Base-by-base conservation (phyloP, 2,888 invertebrate species). In the Brenthis hecate region DNA sequence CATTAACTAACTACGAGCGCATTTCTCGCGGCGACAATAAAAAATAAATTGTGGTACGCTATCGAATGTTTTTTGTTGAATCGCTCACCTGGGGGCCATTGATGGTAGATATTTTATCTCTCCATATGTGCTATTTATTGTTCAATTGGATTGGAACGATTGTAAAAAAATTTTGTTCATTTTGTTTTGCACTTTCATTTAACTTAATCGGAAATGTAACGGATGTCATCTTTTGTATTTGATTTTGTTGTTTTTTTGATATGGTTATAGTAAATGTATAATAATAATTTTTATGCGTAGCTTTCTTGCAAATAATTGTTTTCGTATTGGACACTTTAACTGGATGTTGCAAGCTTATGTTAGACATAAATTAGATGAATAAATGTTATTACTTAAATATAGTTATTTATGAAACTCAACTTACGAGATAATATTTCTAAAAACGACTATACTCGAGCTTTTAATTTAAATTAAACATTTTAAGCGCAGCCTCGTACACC, bases 1-100 rank as follows among this genome's bases (percentile, higher is more conserved):
- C 80, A 80, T 79, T 81, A 79, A 80, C 77, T 77, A 77, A 77
- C 79, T 78, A 72, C 79, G 79, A 76, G 74, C 75, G 75, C 78
- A 78, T 79, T 78, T 77, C 80, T 78, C 73, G 76, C 72, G 73
- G 72, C 74, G 76, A 75, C 74, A 73, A 74, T 76, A 76, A 75
- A 77, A 74, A 77, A 74, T 70, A 73, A 75, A 74, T 72, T 61
- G 73, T 66, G 63, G 66, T 68, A 50, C 68, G 68, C 70, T 55
- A 69, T 71, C 73, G 69, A 56, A 67, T 32, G 68, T 66, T 70
- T 72, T 71, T 70, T 70, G 55, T 51, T 16, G 56, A 51, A 65
- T 61, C 32, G 67, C 56, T 63, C 72, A 63, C 72, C 72, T 36
- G 72, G 68, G 72, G 62, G 65, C 64, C 68, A 28, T 63, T 23